phyloP scores from a whole-genome alignment of 2,113 vertebrate species.

The Haliaeetus leucogaster region DNA sequence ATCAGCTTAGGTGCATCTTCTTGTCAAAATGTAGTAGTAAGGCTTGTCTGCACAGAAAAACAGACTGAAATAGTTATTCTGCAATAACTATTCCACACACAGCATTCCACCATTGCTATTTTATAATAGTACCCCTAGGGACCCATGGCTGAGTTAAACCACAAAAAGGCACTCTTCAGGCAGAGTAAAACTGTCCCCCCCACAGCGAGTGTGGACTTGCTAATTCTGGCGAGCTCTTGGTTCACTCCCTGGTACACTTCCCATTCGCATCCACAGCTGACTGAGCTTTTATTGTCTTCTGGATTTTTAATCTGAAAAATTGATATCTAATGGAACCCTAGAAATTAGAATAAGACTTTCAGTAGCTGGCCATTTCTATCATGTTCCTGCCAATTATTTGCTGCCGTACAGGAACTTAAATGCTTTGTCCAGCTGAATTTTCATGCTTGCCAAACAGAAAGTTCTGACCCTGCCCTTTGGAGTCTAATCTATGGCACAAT shows the following conservation, averaged over 20 bases:
- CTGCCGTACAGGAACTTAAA: not conserved
- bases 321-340: not conserved
- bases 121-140: conserved; percentile 61
- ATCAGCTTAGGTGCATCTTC: not conserved
- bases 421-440: not conserved
- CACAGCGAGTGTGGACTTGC: conserved; percentile 61
- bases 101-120: conserved; percentile 54
- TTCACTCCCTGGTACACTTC: conserved; percentile 32
- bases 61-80: conserved; percentile 56
- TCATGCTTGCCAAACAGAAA: not conserved
- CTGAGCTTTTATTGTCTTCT: not conserved
- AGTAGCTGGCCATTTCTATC: not conserved
- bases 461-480: not conserved
- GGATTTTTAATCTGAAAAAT: conserved; percentile 2
- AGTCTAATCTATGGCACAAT: not conserved
- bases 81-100: conserved; percentile 52
- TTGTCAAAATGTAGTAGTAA: conserved; percentile 1
- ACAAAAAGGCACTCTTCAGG: conserved; percentile 60
- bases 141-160: conserved; percentile 55
- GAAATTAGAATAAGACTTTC: not conserved
- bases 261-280: conserved; percentile 18
- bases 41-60: not conserved
- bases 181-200: conserved; percentile 54
- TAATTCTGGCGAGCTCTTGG: conserved; percentile 52
- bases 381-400: not conserved